These are phyloP conservation scores for Deilephila porcellus DNA, from an alignment of 2,888 invertebrate species.

Conservation along the genomic window DNA sequence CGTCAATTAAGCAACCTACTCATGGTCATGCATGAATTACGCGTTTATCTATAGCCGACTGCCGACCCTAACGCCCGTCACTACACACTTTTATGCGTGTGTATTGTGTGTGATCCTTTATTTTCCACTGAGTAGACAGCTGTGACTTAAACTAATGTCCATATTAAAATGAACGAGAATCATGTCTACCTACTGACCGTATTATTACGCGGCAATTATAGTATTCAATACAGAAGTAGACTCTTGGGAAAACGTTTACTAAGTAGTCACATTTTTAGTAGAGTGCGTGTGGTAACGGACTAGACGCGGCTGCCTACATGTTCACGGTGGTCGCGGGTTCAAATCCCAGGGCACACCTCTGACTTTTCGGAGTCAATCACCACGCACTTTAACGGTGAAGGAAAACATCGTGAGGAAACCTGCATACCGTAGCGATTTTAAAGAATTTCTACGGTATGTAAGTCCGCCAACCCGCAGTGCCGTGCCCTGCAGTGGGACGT, in stretches of 20 bases:
- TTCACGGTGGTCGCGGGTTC: no score
- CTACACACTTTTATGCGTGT: conserved; percentile 9
- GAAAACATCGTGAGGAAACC: no score
- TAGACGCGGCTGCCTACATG: no score
- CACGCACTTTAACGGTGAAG: no score
- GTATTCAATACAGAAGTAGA: neutral
- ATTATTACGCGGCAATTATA: neutral
- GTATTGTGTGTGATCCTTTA: neutral
- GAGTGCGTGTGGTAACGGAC: no score
- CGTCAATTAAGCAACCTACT: conserved; percentile 69
- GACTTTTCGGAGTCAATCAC: no score
- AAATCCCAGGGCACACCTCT: no score
- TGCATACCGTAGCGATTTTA: no score
- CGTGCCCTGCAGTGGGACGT: no score
- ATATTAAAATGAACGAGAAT: neutral
- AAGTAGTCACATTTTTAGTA: neutral
- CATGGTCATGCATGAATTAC: conserved; percentile 47
- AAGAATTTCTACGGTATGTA: no score
- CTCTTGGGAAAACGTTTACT: no score
- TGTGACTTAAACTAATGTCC: neutral
- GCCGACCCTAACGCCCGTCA: conserved; percentile 31
- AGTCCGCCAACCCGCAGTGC: no score
- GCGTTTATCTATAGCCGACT: conserved; percentile 32
- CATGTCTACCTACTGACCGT: neutral
- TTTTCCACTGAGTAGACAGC: neutral